These are phyloP conservation scores for Macrosteles quadrilineatus DNA, from an alignment of 1,140 invertebrate species.

Conservation along the genomic window DNA sequence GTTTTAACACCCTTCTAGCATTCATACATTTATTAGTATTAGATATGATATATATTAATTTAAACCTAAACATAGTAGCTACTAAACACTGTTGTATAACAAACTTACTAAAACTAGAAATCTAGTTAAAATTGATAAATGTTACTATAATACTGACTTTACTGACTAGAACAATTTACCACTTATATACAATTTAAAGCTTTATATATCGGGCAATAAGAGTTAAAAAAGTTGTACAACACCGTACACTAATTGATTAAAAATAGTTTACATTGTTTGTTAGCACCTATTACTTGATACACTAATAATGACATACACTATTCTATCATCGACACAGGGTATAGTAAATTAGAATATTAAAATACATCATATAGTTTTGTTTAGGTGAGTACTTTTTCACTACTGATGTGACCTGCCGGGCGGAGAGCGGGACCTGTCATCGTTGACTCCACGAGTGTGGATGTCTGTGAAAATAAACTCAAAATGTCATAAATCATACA, in stretches of 20 bases:
- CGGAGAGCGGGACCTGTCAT: not conserved
- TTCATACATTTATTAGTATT: no score
- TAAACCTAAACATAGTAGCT: no score
- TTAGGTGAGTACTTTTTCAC: not conserved
- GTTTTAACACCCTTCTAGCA: no score
- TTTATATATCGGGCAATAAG: not conserved
- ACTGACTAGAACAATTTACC: no score
- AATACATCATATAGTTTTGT: not conserved
- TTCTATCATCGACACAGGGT: not conserved
- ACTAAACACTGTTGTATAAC: not conserved
- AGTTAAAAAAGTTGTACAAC: not conserved
- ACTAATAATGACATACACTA: not conserved
- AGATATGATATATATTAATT: no score
- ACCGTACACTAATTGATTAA: not conserved
- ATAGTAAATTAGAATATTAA: not conserved
- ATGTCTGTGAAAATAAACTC: not conserved
- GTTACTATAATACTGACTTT: no score
- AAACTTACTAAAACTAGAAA: no score
- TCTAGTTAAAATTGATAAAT: no score
- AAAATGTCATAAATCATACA: not conserved
- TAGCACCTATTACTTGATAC: not conserved
- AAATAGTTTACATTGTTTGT: not conserved
- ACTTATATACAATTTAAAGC: conserved; percentile 6
- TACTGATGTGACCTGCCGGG: not conserved
- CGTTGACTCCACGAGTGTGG: not conserved